Base-by-base conservation (phyloP, 37 sponge, comb jelly and placozoan species). In the Chondrosia reniformis region DNA sequence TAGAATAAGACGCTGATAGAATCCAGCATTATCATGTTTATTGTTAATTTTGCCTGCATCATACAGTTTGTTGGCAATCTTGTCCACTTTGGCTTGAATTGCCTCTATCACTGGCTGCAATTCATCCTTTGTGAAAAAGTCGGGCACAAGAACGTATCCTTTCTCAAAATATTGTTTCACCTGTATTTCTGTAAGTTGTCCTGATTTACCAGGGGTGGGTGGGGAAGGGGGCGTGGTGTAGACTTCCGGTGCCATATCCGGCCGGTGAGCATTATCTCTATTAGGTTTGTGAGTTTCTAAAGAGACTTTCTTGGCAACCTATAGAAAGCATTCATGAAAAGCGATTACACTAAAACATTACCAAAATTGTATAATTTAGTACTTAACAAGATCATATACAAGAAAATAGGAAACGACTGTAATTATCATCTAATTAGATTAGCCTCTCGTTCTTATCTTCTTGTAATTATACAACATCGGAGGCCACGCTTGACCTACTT, bases 121-220 rank as follows among this genome's bases (percentile, higher is more conserved):
- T 28, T 93, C 94, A 17, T 87, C 88, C 1, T 76, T 71, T 17
- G 84, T 63, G 73, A 93, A 93, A 67, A 93, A 84, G 12, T 58
- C 56, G 4, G 91, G 94, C 3, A 86, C 67, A 2, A 86, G 38
- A 4, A 93, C 45, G 59, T 76, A 93, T 22, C 94, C 94, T 33
- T 93, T 84, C 28, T 83, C 62, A 42, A 89, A 93, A 62, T 81
- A 93, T 40, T 93, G 81, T 17, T 93, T 82, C 55, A 93, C 45
- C 59, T 91, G 88, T 69, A 73, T 58, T 40, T 65, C 67, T 43
- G 63, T 57, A 55, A 91, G 75, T 65, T 91, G 92, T 15, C 92
- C 92, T 1, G 92, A 80, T 61, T 90, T 90, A 65, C 80, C 75
- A 59, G 67, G 71, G 32, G 32, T 67, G 19, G 83, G 79, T n/a